Percentiles rank a stretch among this genome's conserved stretches.
Conservation (phyloP, 1,140 invertebrate species). For the Cherax destructor region DNA sequence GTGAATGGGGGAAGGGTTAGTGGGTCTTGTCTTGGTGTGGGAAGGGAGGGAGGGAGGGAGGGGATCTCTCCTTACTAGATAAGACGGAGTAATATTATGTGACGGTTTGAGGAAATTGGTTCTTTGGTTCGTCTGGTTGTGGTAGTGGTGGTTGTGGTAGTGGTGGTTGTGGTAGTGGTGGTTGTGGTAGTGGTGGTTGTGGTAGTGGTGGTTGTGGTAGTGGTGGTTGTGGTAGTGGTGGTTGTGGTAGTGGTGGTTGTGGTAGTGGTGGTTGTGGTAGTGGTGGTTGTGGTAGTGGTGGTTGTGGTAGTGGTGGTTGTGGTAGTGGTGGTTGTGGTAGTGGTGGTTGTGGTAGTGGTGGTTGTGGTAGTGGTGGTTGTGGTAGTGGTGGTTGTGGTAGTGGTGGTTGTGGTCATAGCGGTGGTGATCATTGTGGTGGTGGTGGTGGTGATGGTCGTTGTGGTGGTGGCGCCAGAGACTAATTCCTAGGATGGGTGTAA, state of each 20-base stretch:
- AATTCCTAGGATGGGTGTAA: background rate
- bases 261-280: background rate
- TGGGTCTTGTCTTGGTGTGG: too few species aligned
- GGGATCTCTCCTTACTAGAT: too few species aligned
- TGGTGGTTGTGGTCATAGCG: background rate
- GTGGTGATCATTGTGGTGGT: background rate
- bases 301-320: background rate
- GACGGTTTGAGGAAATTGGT: too few species aligned
- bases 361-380: background rate
- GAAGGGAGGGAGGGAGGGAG: too few species aligned
- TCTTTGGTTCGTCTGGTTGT: too few species aligned
- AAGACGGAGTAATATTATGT: too few species aligned
- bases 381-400: background rate
- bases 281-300: too few species aligned
- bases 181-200: background rate
- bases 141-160: background rate
- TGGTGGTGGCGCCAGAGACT: background rate
- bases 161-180: background rate
- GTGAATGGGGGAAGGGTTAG: too few species aligned
- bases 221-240: background rate
- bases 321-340: background rate
- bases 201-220: too few species aligned
- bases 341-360: background rate
- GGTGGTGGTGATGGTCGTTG: background rate
- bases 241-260: background rate